Conservation (phyloP, 2,797 vertebrate species). For the Sebastes steindachneri region DNA sequence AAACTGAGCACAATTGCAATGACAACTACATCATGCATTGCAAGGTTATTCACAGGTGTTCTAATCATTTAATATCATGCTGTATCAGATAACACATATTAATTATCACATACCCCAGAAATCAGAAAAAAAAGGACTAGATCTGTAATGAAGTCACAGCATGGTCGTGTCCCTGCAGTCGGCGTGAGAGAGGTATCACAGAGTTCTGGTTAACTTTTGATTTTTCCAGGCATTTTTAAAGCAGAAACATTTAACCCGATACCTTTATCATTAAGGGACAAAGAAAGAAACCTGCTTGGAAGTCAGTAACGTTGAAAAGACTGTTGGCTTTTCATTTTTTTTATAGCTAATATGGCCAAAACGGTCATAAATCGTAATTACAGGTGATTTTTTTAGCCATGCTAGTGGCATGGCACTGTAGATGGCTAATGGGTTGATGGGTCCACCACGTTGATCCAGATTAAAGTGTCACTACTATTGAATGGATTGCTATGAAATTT, state of each 20-base stretch:
- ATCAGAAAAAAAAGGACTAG: slow-evolving; percentile 32
- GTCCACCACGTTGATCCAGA: not conserved
- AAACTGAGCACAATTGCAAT: slow-evolving; percentile 47
- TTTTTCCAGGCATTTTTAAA: slow-evolving; percentile 17
- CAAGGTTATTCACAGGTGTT: slow-evolving; percentile 62
- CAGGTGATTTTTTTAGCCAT: not conserved
- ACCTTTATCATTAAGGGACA: slow-evolving; percentile 2
- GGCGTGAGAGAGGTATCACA: slow-evolving; percentile 36
- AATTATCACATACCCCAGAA: slow-evolving; percentile 68
- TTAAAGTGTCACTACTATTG: not conserved
- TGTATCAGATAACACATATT: slow-evolving; percentile 64
- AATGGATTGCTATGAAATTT: no score
- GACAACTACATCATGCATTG: slow-evolving; percentile 35
- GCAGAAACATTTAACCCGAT: slow-evolving; percentile 36
- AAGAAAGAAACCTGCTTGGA: slow-evolving; percentile 10
- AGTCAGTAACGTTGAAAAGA: not conserved
- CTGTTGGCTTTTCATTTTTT: not conserved
- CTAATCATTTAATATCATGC: slow-evolving; percentile 50
- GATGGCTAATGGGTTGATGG: not conserved
- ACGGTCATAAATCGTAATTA: not conserved
- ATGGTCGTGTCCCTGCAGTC: slow-evolving; percentile 39
- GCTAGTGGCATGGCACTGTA: no score
- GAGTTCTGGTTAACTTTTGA: slow-evolving; percentile 29
- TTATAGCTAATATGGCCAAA: not conserved
- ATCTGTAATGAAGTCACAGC: slow-evolving; percentile 68